A percentile compares a stretch with the other conserved stretches of the same genome.
Conservation (phyloP, 2,113 vertebrate genomes). For the Toxotes chatareus region DNA sequence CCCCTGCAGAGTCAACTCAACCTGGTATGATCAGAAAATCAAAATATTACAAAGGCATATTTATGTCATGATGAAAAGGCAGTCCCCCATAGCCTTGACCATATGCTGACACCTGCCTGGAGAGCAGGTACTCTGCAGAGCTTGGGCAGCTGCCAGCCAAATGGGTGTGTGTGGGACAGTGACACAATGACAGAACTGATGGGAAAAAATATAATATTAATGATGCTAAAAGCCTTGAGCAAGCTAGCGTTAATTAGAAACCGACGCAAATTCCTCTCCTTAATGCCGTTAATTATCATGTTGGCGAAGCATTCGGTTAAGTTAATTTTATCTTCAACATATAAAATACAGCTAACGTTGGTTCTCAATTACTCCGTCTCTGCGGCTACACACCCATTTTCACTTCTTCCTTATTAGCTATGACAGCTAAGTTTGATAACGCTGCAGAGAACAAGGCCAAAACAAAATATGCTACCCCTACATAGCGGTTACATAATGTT, state of each 20-base stretch:
- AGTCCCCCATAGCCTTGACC: neutral
- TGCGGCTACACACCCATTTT: conserved; percentile 49
- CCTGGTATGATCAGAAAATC: conserved; percentile 31
- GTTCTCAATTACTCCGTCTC: neutral
- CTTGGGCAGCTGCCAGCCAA: conserved; percentile 51
- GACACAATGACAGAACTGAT: conserved; percentile 16
- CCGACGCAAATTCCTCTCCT: neutral
- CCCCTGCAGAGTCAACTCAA: conserved; percentile 67
- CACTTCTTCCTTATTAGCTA: conserved; percentile 28
- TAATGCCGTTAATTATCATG: neutral
- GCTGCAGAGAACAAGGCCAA: conserved; percentile 17
- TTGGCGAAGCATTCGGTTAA: neutral
- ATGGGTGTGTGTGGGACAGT: conserved; percentile 44
- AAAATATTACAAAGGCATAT: neutral
- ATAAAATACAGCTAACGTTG: neutral
- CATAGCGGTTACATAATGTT: neutral
- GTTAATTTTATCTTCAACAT: neutral
- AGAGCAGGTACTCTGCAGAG: conserved; percentile 67
- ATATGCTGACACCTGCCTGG: conserved; percentile 58
- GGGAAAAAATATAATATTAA: neutral
- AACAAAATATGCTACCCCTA: neutral
- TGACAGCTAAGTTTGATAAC: neutral
- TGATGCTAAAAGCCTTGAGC: neutral
- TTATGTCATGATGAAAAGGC: neutral
- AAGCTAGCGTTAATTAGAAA: neutral